These are phyloP conservation scores for Diploscapter pachys DNA, from an alignment of 1,140 invertebrate genomes.

Conservation along the genomic window DNA sequence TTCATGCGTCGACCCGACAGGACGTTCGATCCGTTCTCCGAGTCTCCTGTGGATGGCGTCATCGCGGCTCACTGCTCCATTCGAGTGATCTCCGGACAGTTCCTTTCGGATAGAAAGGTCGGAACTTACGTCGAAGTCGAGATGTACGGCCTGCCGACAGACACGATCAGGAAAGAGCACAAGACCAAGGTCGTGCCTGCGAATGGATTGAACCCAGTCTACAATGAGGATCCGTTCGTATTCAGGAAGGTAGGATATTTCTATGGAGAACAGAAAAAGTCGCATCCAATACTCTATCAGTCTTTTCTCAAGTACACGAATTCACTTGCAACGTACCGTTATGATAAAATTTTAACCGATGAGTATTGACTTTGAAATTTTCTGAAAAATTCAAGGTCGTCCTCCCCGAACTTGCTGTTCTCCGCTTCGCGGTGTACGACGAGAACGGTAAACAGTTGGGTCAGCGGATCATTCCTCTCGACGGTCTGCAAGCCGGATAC, in stretches of 20 bases:
- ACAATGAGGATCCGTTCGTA: constrained; percentile 95
- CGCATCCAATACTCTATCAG: too few relatives aligned
- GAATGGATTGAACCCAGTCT: constrained; percentile 94
- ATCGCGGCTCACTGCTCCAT: constrained; percentile 97
- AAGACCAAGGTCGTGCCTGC: constrained; percentile 88
- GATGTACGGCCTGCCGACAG: constrained; percentile 98
- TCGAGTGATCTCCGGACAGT: constrained; percentile 97
- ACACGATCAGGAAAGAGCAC: constrained; percentile 97
- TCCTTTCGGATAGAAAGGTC: constrained; percentile 96
- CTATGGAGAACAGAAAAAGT: not conserved
- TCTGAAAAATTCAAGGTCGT: constrained; percentile 63
- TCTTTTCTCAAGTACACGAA: too few relatives aligned
- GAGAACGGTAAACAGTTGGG: constrained; percentile 94
- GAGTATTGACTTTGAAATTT: not conserved
- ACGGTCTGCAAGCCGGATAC: constrained; percentile 76
- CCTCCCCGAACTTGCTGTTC: constrained; percentile 90
- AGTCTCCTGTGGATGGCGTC: constrained; percentile 97
- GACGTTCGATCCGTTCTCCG: constrained; percentile 97
- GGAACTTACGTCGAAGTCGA: constrained; percentile 99
- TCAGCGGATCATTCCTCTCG: constrained; percentile 91
- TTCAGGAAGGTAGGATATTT: constrained; percentile 79
- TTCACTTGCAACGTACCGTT: too few relatives aligned
- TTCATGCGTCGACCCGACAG: constrained; percentile 95
- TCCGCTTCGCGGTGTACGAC: constrained; percentile 97
- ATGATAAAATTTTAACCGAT: too few relatives aligned